Base-by-base conservation (phyloP, 2,113 vertebrate species). In the Alces alces region DNA sequence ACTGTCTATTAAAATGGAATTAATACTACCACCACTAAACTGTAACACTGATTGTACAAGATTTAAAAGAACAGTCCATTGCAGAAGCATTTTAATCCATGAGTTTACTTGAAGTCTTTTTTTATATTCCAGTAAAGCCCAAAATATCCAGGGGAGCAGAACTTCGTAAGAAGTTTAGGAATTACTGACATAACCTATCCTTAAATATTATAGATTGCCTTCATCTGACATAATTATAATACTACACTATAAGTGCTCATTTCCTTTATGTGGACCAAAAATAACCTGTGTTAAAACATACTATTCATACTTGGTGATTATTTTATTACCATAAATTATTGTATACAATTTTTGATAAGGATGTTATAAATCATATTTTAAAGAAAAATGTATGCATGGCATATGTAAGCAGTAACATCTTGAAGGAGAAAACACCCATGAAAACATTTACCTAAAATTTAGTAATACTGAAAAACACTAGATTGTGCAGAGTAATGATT, bases 301-400 rank as follows among this genome's bases (percentile, higher is more conserved):
- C 88, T 97, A 76, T 73, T 97, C 97, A 98, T 98, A 98, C 94
- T 98, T 98, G 97, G 98, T 98, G 97, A 98, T 98, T 98, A 98
- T 97, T 99, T 99, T 99, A 99, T 99, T 99, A 98, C 97, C 97
- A 98, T 97, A 98, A 98, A 99, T 98, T 98, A 98, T 82, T 97
- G 89, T 98, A 98, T 98, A 99, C 98, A 99, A 98, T 97, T 98
- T 98, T 96, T 98, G 96, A 98, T 98, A 97, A 97, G 97, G 97
- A 94, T 86, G 45, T 97, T 98, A 98, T 88, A 97, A 98, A 98
- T 96, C 97, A 98, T 98, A 98, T 86, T 96, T 98, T 98, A 96
- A 98, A 98, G 1, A 98, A 98, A 98, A 98, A 97, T 98, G 95
- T 97, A 55, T 96, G 96, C 94, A 98, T 97, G 97, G 97, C 96